Evolutionary conservation across 2,888 invertebrate genomes (phyloP), one percentile per base, ranked within the genome.

Genomic region (Acleris cristana): DNA sequence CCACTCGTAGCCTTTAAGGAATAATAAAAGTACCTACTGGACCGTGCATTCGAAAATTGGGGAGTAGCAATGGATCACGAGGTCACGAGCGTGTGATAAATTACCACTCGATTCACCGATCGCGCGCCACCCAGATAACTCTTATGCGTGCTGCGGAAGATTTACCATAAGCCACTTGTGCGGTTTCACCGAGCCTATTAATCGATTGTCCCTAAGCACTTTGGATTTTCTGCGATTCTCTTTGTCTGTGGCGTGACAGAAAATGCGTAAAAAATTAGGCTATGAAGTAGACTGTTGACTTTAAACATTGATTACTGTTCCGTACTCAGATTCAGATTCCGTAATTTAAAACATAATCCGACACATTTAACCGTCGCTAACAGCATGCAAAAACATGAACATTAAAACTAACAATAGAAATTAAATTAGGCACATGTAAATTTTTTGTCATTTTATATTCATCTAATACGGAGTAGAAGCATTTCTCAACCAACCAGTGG

Each of bases 101-200:
- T 85, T 78, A 80, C 85, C 82, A 79, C 78, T 81, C 77, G 82
- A 79, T 83, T 58, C 57, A n/a, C 16, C 48, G n/a, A 40, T 40
- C 40, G 40, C 12, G 40, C 40, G 3, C 40, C 40, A 14, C 40
- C 40, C 40, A 40, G 40, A n/a, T 89, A 89, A 87, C 82, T 81
- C 81, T 85, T 81, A 83, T 87, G 88, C 89, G 89, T 89, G 89
- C 84, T 85, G 78, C 80, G 86, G 87, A 79, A 86, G 88, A 89
- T 90, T 88, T 86, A 87, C 83, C 77, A 79, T 78, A 74, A 79
- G 76, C 77, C 86, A 86, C 86, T 89, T 87, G 80, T 84, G 73
- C 71, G 89, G 89, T 78, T 87, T 88, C 88, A 73, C 77, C 73
- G 73, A 68, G 75, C 70, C 72, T 73, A 76, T 73, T 73, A 75